phyloP scores from a whole-genome alignment of 2,888 invertebrate genomes.

The Digitonthophagus gazella region DNA sequence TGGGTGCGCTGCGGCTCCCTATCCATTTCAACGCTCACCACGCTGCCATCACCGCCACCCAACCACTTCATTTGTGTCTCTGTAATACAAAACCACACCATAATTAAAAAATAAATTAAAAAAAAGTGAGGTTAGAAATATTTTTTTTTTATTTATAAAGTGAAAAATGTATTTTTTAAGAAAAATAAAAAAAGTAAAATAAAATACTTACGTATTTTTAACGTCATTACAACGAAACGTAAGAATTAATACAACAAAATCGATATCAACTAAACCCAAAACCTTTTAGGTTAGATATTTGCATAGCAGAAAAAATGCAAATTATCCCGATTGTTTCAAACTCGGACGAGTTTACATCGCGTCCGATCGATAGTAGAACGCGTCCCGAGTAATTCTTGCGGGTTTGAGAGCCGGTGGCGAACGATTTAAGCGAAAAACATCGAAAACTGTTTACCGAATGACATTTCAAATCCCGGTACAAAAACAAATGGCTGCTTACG shows the following conservation, averaged over 20 bases:
- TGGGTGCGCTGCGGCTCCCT: constrained; percentile 71
- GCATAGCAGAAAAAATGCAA: constrained; percentile 15
- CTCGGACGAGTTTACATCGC: neutral
- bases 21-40: constrained; percentile 61
- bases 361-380: neutral
- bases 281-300: constrained; percentile 27
- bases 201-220: constrained; percentile 28
- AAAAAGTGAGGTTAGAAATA: neutral
- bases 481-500: constrained; percentile 57
- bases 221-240: constrained; percentile 22
- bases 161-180: neutral
- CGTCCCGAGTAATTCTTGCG: neutral
- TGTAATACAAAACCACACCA: constrained; percentile 31
- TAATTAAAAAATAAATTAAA: constrained; percentile 1
- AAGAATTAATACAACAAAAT: constrained; percentile 29
- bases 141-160: neutral
- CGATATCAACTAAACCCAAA: constrained; percentile 21
- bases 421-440: constrained; percentile 30
- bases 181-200: neutral
- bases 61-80: constrained; percentile 73
- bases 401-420: neutral
- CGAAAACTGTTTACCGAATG: constrained; percentile 47
- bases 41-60: constrained; percentile 64
- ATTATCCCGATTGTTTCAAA: constrained; percentile 1
- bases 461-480: constrained; percentile 51